Evolutionary conservation across 2,888 invertebrate species (phyloP).

Genomic region (Tiliacea aurago): DNA sequence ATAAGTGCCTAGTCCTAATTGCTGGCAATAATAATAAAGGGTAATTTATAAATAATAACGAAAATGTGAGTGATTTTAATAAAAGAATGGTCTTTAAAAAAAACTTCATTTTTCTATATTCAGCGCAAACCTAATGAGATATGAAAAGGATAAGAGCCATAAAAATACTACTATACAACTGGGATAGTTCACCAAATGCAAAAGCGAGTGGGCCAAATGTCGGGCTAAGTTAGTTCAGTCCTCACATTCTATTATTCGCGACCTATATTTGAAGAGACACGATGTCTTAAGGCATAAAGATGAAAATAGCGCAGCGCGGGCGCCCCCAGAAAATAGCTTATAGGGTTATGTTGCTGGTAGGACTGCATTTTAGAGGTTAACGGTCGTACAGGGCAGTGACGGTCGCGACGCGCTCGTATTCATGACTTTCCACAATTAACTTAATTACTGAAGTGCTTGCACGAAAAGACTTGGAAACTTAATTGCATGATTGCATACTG

Average conservation of each 20-base stretch:
- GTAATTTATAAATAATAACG: neutral
- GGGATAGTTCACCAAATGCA: slow-evolving; percentile 8
- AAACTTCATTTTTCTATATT: neutral
- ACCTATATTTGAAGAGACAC: slow-evolving; percentile 51
- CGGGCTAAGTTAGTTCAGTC: slow-evolving; percentile 18
- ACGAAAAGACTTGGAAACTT: slow-evolving; percentile 3
- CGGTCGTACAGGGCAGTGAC: slow-evolving; percentile 57
- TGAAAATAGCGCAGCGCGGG: slow-evolving; percentile 45
- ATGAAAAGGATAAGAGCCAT: slow-evolving; percentile 19
- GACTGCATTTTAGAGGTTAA: slow-evolving; percentile 62
- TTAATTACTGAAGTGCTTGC: slow-evolving; percentile 37
- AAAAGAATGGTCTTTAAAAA: neutral
- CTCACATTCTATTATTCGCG: slow-evolving; percentile 41
- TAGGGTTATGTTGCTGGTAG: slow-evolving; percentile 58
- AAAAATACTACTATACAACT: slow-evolving; percentile 22
- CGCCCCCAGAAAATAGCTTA: slow-evolving; percentile 41
- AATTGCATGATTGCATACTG: slow-evolving; percentile 7
- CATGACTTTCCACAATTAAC: slow-evolving; percentile 32
- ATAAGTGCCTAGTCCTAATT: neutral
- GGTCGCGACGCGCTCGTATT: slow-evolving; percentile 32
- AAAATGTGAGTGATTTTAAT: neutral
- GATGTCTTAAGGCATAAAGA: slow-evolving; percentile 40
- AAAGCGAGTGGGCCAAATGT: neutral
- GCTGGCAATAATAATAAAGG: neutral
- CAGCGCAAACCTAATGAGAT: neutral